A percentile compares a stretch with the other conserved stretches of the same genome.
Conservation (phyloP, 2,113 vertebrate genomes). For the Pseudorhombus dupliciocellatus region DNA sequence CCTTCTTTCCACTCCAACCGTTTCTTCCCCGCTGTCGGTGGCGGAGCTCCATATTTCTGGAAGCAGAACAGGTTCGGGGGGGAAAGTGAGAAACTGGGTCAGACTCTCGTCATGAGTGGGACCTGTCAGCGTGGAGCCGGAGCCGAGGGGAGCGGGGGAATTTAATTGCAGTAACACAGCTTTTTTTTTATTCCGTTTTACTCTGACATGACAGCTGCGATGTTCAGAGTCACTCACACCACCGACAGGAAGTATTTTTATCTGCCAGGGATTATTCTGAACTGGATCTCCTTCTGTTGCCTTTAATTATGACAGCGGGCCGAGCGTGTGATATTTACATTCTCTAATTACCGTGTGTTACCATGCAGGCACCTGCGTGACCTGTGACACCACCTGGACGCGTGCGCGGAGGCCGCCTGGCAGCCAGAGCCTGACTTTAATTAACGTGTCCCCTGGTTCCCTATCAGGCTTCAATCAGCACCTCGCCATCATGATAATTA, state of each 20-base stretch:
- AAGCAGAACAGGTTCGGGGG: no score
- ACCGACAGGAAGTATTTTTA: slow-evolving; percentile 44
- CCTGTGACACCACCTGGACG: slow-evolving; percentile 42
- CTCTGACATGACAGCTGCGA: slow-evolving; percentile 29
- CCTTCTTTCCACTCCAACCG: no score
- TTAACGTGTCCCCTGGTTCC: slow-evolving; percentile 11
- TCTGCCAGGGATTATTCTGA: slow-evolving; percentile 25
- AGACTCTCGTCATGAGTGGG: not conserved
- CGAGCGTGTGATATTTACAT: slow-evolving; percentile 73
- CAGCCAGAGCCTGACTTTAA: slow-evolving; percentile 11
- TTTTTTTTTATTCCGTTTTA: slow-evolving; percentile 18
- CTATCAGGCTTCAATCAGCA: slow-evolving; percentile 15
- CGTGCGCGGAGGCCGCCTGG: not conserved
- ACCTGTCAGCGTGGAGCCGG: not conserved
- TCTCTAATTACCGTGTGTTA: slow-evolving; percentile 72
- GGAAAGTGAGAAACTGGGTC: not conserved
- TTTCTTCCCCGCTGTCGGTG: no score
- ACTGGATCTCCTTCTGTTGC: slow-evolving; percentile 51
- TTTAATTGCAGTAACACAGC: not conserved
- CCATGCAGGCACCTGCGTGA: slow-evolving; percentile 43
- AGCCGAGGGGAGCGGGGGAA: not conserved
- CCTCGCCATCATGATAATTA: not conserved
- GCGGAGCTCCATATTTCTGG: no score
- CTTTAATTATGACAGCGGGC: slow-evolving; percentile 66
- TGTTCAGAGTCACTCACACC: slow-evolving; percentile 40